Evolutionary conservation across 2,888 invertebrate genomes (phyloP).

Genomic region (Melikaiella ostensackeni): DNA sequence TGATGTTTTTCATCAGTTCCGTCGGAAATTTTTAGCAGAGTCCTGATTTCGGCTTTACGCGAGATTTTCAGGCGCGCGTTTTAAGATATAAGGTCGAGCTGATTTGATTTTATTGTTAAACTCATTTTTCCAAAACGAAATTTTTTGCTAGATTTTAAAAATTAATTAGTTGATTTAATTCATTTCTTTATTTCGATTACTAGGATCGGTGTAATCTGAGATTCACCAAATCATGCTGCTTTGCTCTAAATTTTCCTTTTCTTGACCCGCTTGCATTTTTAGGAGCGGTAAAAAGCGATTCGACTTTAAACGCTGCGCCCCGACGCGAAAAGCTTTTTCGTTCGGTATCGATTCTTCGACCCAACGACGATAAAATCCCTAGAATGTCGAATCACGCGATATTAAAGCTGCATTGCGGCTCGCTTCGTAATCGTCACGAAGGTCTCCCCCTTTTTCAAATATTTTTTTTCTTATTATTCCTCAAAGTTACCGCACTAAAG

Average conservation of each 20-base stretch:
- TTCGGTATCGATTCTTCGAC: slow-evolving; percentile 40
- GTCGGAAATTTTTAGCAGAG: slow-evolving; percentile 26
- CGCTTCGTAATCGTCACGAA: slow-evolving; percentile 37
- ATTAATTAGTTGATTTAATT: not conserved
- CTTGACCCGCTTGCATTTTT: slow-evolving; percentile 8
- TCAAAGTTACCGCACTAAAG: slow-evolving; percentile 25
- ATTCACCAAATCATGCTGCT: not conserved
- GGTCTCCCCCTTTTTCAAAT: slow-evolving; percentile 8
- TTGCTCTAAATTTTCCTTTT: slow-evolving; percentile 20
- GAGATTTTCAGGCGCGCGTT: slow-evolving; percentile 2
- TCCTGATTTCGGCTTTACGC: slow-evolving; percentile 28
- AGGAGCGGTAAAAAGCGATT: slow-evolving; percentile 30
- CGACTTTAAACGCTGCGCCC: slow-evolving; percentile 36
- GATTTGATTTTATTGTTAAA: not conserved
- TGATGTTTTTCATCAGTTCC: slow-evolving; percentile 39
- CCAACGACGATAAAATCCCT: slow-evolving; percentile 36
- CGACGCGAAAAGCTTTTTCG: slow-evolving; percentile 25
- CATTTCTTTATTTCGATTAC: not conserved
- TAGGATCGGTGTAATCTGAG: not conserved
- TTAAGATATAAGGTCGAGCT: slow-evolving; percentile 23
- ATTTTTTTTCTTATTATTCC: slow-evolving; percentile 4
- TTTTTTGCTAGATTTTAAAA: not conserved
- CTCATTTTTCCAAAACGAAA: not conserved
- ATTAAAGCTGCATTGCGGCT: slow-evolving; percentile 38
- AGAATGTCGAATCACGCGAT: slow-evolving; percentile 42